phyloP scores from a whole-genome alignment of 1,140 invertebrate species.

The Pseudachorutes palmiensis region DNA sequence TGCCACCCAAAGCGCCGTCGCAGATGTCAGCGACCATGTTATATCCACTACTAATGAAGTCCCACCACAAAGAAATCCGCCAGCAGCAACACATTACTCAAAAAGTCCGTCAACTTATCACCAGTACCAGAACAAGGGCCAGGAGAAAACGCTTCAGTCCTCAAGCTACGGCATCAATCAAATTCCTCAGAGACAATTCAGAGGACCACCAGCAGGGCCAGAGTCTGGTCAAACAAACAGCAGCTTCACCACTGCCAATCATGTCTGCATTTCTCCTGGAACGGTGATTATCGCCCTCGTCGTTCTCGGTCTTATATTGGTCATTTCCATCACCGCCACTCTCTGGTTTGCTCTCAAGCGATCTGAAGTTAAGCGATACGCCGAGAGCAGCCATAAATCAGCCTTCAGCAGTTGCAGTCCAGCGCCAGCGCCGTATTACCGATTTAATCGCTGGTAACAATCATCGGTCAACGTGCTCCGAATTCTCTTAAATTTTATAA shows the following conservation, averaged over 20 bases:
- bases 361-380: conserved; percentile 33
- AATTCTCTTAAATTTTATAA: too few species aligned
- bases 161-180: too few species aligned
- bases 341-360: conserved; percentile 37
- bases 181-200: too few species aligned
- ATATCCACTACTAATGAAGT: conserved; percentile 34
- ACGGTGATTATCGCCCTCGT: conserved; percentile 37
- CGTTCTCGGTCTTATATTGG: conserved; percentile 33
- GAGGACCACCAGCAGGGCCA: too few species aligned
- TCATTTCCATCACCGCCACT: conserved; percentile 35
- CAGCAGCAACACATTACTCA: conserved; percentile 30
- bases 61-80: too few species aligned
- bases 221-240: too few species aligned
- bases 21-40: conserved; percentile 27
- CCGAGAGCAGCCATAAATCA: not conserved
- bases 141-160: conserved; percentile 12
- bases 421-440: conserved; percentile 3
- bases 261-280: conserved; percentile 37
- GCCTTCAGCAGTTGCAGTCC: not conserved
- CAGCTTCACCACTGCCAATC: conserved; percentile 5
- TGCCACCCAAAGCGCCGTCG: not conserved
- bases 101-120: conserved; percentile 1
- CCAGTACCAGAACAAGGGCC: conserved; percentile 2
- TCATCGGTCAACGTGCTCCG: too few species aligned
- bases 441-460: conserved; percentile 16